phyloP scores from a whole-genome alignment of 64 coral and sea anemone species.

The Acropora yongei region DNA sequence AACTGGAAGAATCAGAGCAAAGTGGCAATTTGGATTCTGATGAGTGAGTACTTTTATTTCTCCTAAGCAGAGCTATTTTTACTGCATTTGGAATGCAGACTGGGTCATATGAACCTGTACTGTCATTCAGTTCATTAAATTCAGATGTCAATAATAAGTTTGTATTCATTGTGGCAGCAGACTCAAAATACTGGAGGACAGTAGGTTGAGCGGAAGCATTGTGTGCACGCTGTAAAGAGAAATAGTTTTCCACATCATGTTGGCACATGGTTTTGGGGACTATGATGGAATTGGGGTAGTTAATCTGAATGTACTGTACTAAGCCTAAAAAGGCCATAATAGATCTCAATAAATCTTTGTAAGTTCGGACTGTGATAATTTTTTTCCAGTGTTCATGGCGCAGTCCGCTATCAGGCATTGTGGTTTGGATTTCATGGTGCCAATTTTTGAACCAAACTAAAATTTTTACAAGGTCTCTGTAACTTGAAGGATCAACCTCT shows the following conservation, averaged over 20 bases:
- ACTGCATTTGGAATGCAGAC: constrained; percentile 14
- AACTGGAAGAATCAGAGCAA: background rate
- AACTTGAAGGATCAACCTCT: constrained; percentile 9
- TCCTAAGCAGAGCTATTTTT: background rate
- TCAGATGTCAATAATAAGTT: constrained; percentile 14
- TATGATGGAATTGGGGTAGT: constrained; percentile 16
- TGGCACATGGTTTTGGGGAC: constrained; percentile 32
- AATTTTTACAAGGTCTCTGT: constrained; percentile 41
- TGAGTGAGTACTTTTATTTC: background rate
- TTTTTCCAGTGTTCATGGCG: constrained; percentile 44
- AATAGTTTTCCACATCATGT: constrained; percentile 58
- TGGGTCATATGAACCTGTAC: background rate
- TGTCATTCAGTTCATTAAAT: background rate
- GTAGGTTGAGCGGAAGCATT: constrained; percentile 22
- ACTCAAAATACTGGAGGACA: constrained; percentile 13
- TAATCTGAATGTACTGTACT: constrained; percentile 31
- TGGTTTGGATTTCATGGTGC: constrained; percentile 10
- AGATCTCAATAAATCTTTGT: constrained; percentile 34
- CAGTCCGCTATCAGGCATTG: background rate
- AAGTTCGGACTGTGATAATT: constrained; percentile 33
- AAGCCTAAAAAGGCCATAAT: constrained; percentile 38
- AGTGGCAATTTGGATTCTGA: background rate
- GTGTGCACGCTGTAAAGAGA: constrained; percentile 1
- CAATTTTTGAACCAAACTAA: constrained; percentile 50
- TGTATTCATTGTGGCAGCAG: background rate